Evolutionary conservation across 2,797 vertebrate species (phyloP).

Genomic region (Centroberyx gerrardi): DNA sequence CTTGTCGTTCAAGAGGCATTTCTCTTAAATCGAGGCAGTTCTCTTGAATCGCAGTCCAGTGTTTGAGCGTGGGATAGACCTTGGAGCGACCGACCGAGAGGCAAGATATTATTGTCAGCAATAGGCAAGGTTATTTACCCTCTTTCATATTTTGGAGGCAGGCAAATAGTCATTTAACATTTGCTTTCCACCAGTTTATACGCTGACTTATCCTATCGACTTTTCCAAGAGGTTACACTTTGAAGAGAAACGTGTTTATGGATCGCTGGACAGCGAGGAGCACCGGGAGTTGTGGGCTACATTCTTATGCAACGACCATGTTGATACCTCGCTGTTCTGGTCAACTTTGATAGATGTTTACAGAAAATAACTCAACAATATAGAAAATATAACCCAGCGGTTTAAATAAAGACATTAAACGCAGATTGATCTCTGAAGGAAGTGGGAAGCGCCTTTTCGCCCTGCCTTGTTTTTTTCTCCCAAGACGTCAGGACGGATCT

Average conservation of each 20-base stretch:
- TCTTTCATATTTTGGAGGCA: not conserved
- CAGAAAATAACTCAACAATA: conserved; percentile 9
- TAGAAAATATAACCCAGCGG: not conserved
- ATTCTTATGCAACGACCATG: conserved; percentile 67
- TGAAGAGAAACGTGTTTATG: conserved; percentile 74
- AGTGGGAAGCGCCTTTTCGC: conserved; percentile 64
- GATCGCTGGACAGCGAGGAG: conserved; percentile 68
- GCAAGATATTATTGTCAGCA: not conserved
- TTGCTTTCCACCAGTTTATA: conserved; percentile 2
- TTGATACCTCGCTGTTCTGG: conserved; percentile 55
- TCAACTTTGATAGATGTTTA: conserved; percentile 71
- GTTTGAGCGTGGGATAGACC: conserved; percentile 1
- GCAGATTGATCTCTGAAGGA: conserved; percentile 59
- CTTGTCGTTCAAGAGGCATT: not conserved
- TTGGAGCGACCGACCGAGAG: conserved; percentile 12
- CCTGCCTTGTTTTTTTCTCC: conserved; percentile 44
- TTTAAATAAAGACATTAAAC: not conserved
- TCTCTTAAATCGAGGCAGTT: not conserved
- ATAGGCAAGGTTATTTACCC: not conserved
- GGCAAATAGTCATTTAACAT: not conserved
- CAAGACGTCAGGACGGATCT: conserved; percentile 77
- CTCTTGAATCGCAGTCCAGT: conserved; percentile 1
- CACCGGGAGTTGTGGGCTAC: conserved; percentile 67
- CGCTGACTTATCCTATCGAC: conserved; percentile 41
- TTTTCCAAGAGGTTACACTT: conserved; percentile 54